These are phyloP conservation scores for Drosophila hydei DNA, from an alignment of 1,140 invertebrate genomes.

Conservation along the genomic window DNA sequence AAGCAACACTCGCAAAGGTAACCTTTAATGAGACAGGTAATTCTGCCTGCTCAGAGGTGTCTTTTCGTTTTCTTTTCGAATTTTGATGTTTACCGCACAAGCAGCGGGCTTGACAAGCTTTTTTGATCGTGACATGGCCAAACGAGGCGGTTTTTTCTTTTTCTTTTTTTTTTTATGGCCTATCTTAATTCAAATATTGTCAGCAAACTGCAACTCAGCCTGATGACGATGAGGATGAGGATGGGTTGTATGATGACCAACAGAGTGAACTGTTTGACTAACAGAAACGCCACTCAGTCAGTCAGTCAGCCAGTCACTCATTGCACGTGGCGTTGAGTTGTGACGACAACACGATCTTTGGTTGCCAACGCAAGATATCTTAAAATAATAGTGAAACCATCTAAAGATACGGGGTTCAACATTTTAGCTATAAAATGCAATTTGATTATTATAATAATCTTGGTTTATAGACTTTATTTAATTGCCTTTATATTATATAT, in stretches of 20 bases:
- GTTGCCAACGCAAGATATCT: no score
- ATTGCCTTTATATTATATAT: no score
- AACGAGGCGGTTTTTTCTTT: not conserved
- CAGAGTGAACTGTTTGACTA: constrained; percentile 51
- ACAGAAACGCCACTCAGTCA: constrained; percentile 68
- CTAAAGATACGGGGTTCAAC: no score
- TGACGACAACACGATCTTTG: not conserved
- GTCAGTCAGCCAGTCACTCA: constrained; percentile 9
- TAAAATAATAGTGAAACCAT: no score
- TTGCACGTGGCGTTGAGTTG: not conserved
- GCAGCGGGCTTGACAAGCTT: not conserved
- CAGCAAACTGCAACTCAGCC: constrained; percentile 48
- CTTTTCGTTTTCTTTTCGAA: not conserved
- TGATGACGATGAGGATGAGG: not conserved
- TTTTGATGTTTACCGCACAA: constrained; percentile 47
- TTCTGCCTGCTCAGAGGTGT: not conserved
- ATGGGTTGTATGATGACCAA: constrained; percentile 9
- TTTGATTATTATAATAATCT: no score
- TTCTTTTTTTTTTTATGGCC: constrained; percentile 31
- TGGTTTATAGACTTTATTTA: no score
- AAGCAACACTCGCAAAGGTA: not conserved
- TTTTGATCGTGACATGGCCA: constrained; percentile 18
- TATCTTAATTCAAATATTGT: constrained; percentile 83
- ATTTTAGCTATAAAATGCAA: no score
- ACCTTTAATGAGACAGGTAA: no score